Percentiles rank a stretch among this genome's conserved stretches.
phyloP scores from a whole-genome alignment of 2,888 invertebrate genomes.

The Dioctria rufipes region DNA sequence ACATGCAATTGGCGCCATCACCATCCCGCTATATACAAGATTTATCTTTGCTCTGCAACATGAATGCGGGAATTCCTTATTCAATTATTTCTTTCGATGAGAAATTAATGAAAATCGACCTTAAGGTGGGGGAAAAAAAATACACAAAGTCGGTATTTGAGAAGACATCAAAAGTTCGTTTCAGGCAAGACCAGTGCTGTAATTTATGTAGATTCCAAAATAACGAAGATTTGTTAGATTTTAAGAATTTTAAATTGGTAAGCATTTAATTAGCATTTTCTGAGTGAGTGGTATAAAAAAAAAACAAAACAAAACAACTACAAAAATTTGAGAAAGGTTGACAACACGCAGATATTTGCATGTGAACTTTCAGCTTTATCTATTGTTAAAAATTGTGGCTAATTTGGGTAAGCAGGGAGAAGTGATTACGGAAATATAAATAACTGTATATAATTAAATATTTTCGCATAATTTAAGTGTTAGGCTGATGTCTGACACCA shows the following conservation, averaged over 20 bases:
- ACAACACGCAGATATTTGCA: slow-evolving; percentile 17
- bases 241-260: neutral
- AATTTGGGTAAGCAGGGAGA: neutral
- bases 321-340: slow-evolving; percentile 26
- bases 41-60: neutral
- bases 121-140: neutral
- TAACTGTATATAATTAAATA: no score
- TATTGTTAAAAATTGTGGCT: slow-evolving; percentile 4
- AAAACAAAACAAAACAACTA: neutral
- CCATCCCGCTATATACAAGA: neutral
- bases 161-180: neutral
- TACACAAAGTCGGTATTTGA: neutral
- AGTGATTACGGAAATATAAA: neutral
- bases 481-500: no score
- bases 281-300: no score
- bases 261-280: neutral
- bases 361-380: slow-evolving; percentile 8
- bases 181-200: neutral
- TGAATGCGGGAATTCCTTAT: neutral
- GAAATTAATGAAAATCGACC: neutral
- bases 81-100: neutral
- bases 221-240: neutral
- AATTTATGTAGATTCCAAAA: neutral
- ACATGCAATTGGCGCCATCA: slow-evolving; percentile 4
- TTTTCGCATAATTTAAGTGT: no score